Evolutionary conservation across 2,888 invertebrate genomes (phyloP).

Genomic region (Yponomeuta plumbellus): DNA sequence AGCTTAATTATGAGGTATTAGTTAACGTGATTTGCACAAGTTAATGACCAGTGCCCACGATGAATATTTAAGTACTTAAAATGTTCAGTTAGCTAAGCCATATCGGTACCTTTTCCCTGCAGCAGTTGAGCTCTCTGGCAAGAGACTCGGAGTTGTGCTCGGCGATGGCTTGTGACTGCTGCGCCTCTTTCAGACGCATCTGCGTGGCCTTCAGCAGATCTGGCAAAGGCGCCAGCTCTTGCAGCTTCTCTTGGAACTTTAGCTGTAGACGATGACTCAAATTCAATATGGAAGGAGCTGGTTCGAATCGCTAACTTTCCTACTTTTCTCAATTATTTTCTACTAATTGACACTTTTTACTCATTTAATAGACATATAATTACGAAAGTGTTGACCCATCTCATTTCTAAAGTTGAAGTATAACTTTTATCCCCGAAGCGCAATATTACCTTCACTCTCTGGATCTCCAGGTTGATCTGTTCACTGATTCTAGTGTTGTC

Average conservation of each 20-base stretch:
- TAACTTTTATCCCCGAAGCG: not conserved
- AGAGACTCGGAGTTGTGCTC: constrained; percentile 81
- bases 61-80: not conserved
- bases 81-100: not conserved
- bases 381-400: too few species aligned
- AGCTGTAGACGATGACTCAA: constrained; percentile 33
- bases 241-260: constrained; percentile 83
- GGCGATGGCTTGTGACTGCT: constrained; percentile 79
- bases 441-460: constrained; percentile 75
- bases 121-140: constrained; percentile 78
- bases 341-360: too few species aligned
- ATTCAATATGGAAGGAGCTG: too few species aligned
- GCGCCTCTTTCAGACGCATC: constrained; percentile 80
- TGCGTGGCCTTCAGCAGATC: constrained; percentile 82
- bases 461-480: constrained; percentile 83
- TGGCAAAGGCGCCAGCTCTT: constrained; percentile 81
- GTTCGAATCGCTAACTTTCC: too few species aligned
- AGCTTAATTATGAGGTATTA: too few species aligned
- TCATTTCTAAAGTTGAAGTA: too few species aligned
- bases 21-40: too few species aligned
- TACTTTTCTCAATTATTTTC: too few species aligned
- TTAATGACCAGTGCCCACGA: too few species aligned
- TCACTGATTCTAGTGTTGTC: constrained; percentile 83
- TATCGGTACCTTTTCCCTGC: constrained; percentile 74
- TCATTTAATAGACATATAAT: too few species aligned